Percentiles rank a stretch among this genome's conserved stretches.
These are phyloP conservation scores for Agonum fuliginosum DNA, from an alignment of 2,888 invertebrate species.

Conservation along the genomic window DNA sequence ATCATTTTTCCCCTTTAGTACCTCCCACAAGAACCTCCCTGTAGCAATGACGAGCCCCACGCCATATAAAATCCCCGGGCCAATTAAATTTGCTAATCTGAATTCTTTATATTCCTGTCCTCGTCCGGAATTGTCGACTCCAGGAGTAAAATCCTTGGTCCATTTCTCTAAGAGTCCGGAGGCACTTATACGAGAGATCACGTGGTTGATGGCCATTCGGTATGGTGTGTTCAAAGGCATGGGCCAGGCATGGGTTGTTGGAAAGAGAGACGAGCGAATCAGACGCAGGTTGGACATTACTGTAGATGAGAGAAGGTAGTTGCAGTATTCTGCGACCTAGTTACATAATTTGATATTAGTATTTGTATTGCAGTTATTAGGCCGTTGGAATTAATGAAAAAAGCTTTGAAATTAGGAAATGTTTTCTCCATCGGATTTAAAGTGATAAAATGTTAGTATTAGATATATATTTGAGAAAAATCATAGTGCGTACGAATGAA, in stretches of 20 bases:
- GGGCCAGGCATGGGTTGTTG: constrained; percentile 51
- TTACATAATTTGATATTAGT: neutral
- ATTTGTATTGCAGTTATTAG: too few species aligned
- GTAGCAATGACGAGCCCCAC: neutral
- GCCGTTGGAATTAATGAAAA: too few species aligned
- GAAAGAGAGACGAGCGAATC: neutral
- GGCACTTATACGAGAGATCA: constrained; percentile 14
- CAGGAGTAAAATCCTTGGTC: neutral
- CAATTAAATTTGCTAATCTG: neutral
- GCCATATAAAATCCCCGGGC: neutral
- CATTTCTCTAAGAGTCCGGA: constrained; percentile 43
- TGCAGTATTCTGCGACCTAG: neutral
- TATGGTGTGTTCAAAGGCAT: constrained; percentile 34
- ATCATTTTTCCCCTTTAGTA: neutral
- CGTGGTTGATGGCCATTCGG: neutral
- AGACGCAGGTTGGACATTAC: neutral
- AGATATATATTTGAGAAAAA: too few species aligned
- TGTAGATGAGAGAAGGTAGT: neutral
- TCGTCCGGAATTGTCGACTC: neutral
- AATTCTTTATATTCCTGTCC: neutral
- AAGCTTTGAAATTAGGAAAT: too few species aligned
- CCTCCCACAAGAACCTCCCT: neutral
- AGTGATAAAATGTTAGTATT: too few species aligned
- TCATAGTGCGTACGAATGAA: too few species aligned
- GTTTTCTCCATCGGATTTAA: too few species aligned